A percentile compares a stretch with the other conserved stretches of the same genome.
These are phyloP conservation scores for Heteromyza rotundicornis DNA, from an alignment of 2,888 invertebrate genomes.

Conservation along the genomic window DNA sequence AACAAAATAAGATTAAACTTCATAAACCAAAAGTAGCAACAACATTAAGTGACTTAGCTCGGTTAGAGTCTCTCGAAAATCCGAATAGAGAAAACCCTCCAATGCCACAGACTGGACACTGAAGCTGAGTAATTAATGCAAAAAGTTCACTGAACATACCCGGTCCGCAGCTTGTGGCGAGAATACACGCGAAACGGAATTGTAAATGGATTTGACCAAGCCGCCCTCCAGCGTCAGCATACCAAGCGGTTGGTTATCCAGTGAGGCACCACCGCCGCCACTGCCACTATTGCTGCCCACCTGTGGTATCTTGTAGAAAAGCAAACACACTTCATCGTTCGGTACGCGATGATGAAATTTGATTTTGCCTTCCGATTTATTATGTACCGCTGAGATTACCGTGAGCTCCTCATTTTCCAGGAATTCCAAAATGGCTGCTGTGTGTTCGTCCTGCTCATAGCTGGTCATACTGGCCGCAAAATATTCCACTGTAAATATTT, in stretches of 20 bases:
- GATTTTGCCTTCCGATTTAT: conserved; percentile 60
- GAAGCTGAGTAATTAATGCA: conserved; percentile 9
- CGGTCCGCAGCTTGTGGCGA: conserved; percentile 58
- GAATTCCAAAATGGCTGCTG: conserved; percentile 63
- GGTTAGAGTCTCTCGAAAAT: neutral
- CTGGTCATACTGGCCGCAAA: conserved; percentile 52
- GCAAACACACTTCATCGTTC: conserved; percentile 60
- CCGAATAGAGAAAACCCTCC: neutral
- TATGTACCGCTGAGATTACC: conserved; percentile 62
- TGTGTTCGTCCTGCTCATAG: conserved; percentile 51
- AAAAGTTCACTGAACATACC: conserved; percentile 45
- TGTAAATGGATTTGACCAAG: conserved; percentile 64
- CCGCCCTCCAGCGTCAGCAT: conserved; percentile 63
- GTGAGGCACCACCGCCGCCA: conserved; percentile 9
- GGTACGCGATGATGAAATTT: conserved; percentile 62
- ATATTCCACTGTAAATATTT: conserved; percentile 51
- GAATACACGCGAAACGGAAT: conserved; percentile 63
- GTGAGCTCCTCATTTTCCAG: conserved; percentile 63
- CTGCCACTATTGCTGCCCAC: conserved; percentile 38
- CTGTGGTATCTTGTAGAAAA: conserved; percentile 63
- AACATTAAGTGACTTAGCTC: conserved; percentile 11
- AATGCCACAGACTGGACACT: neutral
- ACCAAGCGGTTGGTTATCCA: conserved; percentile 54
- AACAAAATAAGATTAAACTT: conserved; percentile 26
- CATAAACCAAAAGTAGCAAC: conserved; percentile 31